A percentile compares a stretch with the other conserved stretches of the same genome.
Conservation (phyloP, 2,797 vertebrate genomes). For the Bryconaethiops microstoma region DNA sequence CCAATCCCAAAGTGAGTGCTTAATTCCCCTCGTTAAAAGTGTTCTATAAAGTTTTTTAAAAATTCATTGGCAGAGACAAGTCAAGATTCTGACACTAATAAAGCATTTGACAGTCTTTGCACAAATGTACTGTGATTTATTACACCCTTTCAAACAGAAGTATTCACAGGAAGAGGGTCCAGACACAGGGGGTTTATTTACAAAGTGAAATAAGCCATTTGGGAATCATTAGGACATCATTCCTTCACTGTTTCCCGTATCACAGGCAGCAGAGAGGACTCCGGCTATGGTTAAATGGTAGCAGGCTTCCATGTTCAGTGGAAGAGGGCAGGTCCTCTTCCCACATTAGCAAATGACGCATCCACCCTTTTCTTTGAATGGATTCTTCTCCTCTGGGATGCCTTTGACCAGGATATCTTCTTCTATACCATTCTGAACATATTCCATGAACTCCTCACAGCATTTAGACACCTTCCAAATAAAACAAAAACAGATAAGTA, state of each 20-base stretch:
- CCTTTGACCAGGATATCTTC: constrained; percentile 94
- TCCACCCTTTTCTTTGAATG: constrained; percentile 98
- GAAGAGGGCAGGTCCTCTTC: constrained; percentile 65
- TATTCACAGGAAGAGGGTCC: constrained; percentile 54
- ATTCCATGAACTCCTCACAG: constrained; percentile 94
- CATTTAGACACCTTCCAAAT: constrained; percentile 90
- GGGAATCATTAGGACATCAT: constrained; percentile 51
- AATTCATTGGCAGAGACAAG: no score
- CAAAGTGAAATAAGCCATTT: constrained; percentile 51
- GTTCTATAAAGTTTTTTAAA: no score
- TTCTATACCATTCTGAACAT: constrained; percentile 86
- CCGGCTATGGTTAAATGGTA: constrained; percentile 54
- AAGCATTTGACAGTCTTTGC: constrained; percentile 53
- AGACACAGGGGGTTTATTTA: constrained; percentile 56
- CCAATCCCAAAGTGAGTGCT: no score
- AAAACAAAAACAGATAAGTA: background rate
- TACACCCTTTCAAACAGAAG: constrained; percentile 57
- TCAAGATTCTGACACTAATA: constrained; percentile 31
- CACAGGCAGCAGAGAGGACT: constrained; percentile 62
- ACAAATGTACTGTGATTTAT: constrained; percentile 63
- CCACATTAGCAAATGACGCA: constrained; percentile 87
- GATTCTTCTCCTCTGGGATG: constrained; percentile 95
- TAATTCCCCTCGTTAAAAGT: no score
- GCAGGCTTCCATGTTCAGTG: constrained; percentile 64
- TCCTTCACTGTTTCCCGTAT: constrained; percentile 62